Base-by-base conservation (phyloP, 2,797 vertebrate genomes). In the Phalloptychus januarius region DNA sequence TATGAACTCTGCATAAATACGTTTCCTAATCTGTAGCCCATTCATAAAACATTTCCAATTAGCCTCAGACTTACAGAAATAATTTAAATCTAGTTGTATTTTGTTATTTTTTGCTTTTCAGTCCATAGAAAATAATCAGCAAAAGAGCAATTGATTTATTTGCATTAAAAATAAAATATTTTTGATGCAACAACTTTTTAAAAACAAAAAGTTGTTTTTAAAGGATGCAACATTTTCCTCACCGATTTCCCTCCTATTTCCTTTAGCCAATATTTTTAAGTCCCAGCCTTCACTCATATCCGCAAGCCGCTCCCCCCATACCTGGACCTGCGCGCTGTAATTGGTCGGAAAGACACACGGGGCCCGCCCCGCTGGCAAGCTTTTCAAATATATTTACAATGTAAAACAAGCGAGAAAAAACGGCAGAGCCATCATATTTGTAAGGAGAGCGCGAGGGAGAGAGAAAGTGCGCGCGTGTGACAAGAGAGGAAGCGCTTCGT, bases 381-480 rank as follows among this genome's bases (percentile, higher is more conserved):
- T 83, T 90, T 70, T 91, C 88, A 89, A 92, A 90, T 91, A 92
- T 90, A 93, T 95, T 93, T 92, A 92, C 91, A 92, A 90, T 92
- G 89, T 92, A 93, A 92, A 95, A 89, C 90, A 86, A 92, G 86
- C 92, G 83, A 89, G 93, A 92, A 87, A 91, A 90, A 85, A 88
- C 90, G 84, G 90, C 81, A 73, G 71, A 87, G 82, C 75, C 74
- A 12, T 85, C 84, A 84, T 69, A 71, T 52, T 65, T 82, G 75
- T 71, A 74, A 83, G 23, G 48, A 61, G 54, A 25, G 54, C 28
- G 50, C 50, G 28, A 16, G 40, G 44, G 7, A 70, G 44, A 72
- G 78, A 71, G 74, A 80, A 80, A 86, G 88, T 82, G 86, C 28
- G 84, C 75, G 91, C 80, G 83, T 74, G 75, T 83, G 73, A 48